These are phyloP conservation scores for Phortica variegata DNA, from an alignment of 1,140 invertebrate species.

Conservation along the genomic window DNA sequence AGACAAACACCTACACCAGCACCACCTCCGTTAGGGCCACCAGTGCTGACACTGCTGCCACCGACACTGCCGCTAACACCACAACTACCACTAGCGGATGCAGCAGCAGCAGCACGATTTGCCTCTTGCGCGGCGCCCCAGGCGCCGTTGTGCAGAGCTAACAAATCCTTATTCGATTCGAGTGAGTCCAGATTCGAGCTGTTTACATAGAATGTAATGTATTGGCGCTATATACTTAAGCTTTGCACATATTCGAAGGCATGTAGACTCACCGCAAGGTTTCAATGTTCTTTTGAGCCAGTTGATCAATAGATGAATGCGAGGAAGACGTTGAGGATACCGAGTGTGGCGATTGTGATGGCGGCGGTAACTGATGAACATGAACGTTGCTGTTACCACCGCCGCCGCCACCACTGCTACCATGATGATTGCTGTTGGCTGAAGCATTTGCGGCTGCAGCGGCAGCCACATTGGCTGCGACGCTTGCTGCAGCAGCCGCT, in stretches of 20 bases:
- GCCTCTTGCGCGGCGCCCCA: slow-evolving; percentile 58
- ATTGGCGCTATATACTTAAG: not conserved
- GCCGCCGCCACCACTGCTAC: slow-evolving; percentile 10
- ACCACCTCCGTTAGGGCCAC: too few relatives aligned
- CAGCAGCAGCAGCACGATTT: slow-evolving; percentile 1
- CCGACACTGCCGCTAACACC: slow-evolving; percentile 35
- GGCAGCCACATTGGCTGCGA: slow-evolving; percentile 3
- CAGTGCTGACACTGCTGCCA: too few relatives aligned
- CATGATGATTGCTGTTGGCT: slow-evolving; percentile 10
- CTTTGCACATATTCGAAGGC: not conserved
- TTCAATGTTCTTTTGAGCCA: slow-evolving; percentile 44
- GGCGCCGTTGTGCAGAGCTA: slow-evolving; percentile 69
- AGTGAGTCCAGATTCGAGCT: slow-evolving; percentile 52
- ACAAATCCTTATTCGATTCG: slow-evolving; percentile 67
- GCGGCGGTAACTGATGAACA: slow-evolving; percentile 42
- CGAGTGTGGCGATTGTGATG: slow-evolving; percentile 50
- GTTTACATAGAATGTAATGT: not conserved
- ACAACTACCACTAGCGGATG: too few relatives aligned
- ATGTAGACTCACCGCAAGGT: slow-evolving; percentile 35
- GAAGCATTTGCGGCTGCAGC: slow-evolving; percentile 7
- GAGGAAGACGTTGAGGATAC: slow-evolving; percentile 49
- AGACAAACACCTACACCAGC: too few relatives aligned
- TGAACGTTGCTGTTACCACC: slow-evolving; percentile 20
- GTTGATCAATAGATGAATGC: slow-evolving; percentile 43
- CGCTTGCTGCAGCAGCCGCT: slow-evolving; percentile 8